Evolutionary conservation across 2,888 invertebrate genomes (phyloP).

Genomic region (Saturnia japonica): DNA sequence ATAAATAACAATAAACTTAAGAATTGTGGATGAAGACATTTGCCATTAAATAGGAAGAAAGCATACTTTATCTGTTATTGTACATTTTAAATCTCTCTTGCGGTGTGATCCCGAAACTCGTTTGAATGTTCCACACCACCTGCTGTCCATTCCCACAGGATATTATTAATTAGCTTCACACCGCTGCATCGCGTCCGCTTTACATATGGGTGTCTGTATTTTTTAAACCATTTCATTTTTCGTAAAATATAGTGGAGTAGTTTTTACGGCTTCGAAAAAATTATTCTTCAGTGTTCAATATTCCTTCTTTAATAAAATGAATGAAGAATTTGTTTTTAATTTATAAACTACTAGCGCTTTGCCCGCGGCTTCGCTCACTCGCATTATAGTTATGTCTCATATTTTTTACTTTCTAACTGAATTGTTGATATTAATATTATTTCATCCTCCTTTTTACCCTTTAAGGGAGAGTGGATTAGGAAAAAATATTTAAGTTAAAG

Average conservation of each 20-base stretch:
- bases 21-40: too few species aligned
- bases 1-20: neutral
- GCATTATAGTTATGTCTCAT: too few species aligned
- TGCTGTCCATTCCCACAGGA: slow-evolving; percentile 26
- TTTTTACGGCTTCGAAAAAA: neutral
- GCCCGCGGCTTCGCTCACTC: too few species aligned
- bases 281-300: neutral
- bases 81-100: neutral
- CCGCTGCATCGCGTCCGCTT: slow-evolving; percentile 18
- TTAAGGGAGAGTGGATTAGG: too few species aligned
- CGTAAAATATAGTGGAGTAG: neutral
- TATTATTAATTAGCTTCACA: slow-evolving; percentile 24
- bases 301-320: neutral
- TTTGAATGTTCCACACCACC: slow-evolving; percentile 26
- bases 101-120: neutral
- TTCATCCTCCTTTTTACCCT: too few species aligned
- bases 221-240: slow-evolving; percentile 12
- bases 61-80: too few species aligned
- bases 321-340: too few species aligned
- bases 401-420: too few species aligned
- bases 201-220: slow-evolving; percentile 17
- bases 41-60: too few species aligned
- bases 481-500: too few species aligned
- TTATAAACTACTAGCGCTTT: too few species aligned
- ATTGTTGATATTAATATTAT: too few species aligned